A percentile compares a stretch with the other conserved stretches of the same genome.
Conservation (phyloP, 1,140 invertebrate genomes). For the Pachypsylla venusta region DNA sequence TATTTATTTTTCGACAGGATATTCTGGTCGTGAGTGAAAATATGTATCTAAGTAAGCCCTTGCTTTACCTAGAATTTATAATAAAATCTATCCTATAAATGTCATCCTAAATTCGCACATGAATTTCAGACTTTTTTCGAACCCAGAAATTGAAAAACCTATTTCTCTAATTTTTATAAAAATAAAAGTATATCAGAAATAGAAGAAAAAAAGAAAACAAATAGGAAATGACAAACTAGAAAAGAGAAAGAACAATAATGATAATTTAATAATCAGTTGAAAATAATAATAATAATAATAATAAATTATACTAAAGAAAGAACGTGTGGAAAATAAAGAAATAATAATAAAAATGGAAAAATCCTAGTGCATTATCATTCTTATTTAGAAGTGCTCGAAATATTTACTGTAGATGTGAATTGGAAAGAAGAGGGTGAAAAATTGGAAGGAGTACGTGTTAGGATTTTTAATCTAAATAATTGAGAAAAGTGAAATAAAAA, state of each 20-base stretch:
- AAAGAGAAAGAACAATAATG: neutral
- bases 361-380: neutral
- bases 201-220: too few species aligned
- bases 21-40: too few species aligned
- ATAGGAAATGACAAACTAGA: too few species aligned
- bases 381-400: neutral
- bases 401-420: neutral
- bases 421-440: neutral
- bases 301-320: neutral
- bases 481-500: slow-evolving; percentile 10
- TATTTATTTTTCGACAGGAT: too few species aligned
- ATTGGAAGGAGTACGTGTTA: slow-evolving; percentile 4
- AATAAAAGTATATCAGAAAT: too few species aligned
- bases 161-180: too few species aligned
- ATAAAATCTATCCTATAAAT: too few species aligned
- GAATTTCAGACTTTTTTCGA: too few species aligned
- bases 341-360: neutral
- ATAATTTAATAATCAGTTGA: slow-evolving; percentile 3
- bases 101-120: too few species aligned
- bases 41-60: too few species aligned
- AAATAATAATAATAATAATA: neutral
- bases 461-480: slow-evolving; percentile 9
- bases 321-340: slow-evolving; percentile 5
- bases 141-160: too few species aligned
- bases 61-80: too few species aligned